phyloP scores from a whole-genome alignment of 2,888 invertebrate species.

The Aquatica leii region DNA sequence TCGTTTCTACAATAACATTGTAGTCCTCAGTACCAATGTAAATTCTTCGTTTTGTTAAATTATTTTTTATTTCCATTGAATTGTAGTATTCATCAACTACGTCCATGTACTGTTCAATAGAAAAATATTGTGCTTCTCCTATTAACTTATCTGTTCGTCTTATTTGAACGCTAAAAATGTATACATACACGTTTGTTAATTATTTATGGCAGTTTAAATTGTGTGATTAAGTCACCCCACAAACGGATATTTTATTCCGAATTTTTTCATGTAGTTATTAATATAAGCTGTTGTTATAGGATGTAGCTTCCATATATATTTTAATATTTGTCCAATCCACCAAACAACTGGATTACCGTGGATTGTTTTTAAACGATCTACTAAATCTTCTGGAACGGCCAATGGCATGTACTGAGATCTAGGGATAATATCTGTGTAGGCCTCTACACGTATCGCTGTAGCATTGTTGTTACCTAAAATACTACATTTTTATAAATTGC shows the following conservation, averaged over 20 bases:
- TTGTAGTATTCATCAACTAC: constrained; percentile 91
- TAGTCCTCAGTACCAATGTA: constrained; percentile 64
- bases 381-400: no score
- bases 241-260: constrained; percentile 85
- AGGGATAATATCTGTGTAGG: no score
- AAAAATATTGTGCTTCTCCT: constrained; percentile 98
- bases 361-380: no score
- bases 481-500: no score
- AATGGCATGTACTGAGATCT: no score
- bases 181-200: no score
- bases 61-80: constrained; percentile 71
- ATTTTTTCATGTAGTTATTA: constrained; percentile 72
- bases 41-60: constrained; percentile 73
- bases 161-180: neutral
- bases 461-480: no score
- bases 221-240: constrained; percentile 71
- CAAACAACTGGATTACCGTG: no score
- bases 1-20: constrained; percentile 74
- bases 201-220: no score
- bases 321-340: no score
- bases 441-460: neutral
- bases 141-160: constrained; percentile 81
- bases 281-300: constrained; percentile 70
- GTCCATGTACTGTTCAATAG: constrained; percentile 95
- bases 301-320: no score